These are phyloP conservation scores for Enhydra lutris DNA, from an alignment of 2,113 vertebrate species.

Conservation along the genomic window DNA sequence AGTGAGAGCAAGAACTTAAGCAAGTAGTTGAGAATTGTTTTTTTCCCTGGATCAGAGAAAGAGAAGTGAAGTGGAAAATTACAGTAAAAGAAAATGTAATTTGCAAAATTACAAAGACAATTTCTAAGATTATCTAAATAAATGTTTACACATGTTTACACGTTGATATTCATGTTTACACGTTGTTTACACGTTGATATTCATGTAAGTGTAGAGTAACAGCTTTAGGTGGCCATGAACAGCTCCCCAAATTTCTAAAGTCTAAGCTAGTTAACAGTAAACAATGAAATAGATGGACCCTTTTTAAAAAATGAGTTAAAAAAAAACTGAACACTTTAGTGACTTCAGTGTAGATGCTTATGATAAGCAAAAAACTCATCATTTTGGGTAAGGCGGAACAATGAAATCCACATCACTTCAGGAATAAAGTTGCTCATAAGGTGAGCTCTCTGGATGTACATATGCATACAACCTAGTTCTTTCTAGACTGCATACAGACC, in stretches of 20 bases:
- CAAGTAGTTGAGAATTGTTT: not conserved
- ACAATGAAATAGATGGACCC: not conserved
- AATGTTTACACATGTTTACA: not conserved
- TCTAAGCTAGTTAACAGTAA: not conserved
- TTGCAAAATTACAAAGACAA: conserved; percentile 7
- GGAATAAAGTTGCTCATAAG: not conserved
- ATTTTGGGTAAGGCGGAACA: conserved; percentile 13
- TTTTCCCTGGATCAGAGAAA: not conserved
- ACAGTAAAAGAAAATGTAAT: not conserved
- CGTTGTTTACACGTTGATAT: not conserved
- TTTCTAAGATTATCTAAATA: conserved; percentile 17
- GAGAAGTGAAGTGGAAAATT: not conserved
- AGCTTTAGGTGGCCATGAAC: not conserved
- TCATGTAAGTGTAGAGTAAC: not conserved
- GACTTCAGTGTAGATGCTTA: not conserved
- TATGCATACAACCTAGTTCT: not conserved
- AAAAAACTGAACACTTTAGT: not conserved
- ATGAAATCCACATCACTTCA: not conserved
- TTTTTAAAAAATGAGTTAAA: not conserved
- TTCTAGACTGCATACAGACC: not conserved
- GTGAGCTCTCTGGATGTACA: not conserved
- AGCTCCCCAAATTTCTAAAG: not conserved
- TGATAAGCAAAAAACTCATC: not conserved
- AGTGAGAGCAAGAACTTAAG: not conserved
- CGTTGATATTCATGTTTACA: not conserved